Evolutionary conservation across 2,797 vertebrate genomes (phyloP), one percentile per base, ranked within the genome.

Genomic region (Rhincodon typus): DNA sequence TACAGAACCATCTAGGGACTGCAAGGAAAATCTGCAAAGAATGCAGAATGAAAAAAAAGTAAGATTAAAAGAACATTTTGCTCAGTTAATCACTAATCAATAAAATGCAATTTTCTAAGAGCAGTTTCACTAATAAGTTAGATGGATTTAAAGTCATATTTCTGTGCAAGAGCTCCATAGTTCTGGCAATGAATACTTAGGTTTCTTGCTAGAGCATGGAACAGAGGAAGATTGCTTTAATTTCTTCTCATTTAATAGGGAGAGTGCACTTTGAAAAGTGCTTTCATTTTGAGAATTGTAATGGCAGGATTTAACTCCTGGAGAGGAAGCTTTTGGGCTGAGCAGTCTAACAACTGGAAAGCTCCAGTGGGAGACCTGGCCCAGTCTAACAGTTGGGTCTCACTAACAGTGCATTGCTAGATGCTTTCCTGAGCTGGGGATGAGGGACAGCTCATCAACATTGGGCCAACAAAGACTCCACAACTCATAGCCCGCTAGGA

Each of bases 221-320:
- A 38, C 19, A 46, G 5, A 46, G 72, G 93, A 94, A 69, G 23
- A 72, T 34, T 13, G 13, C 88, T 66, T 34, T 57, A 66, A 91
- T 50, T 19, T 3, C 7, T 1, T 94, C 30, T 46, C 23, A 94
- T 69, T 94, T 70, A 69, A 72, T 50, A 69, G n/a, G 10, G 19
- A 94, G 66, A 46, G 10, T 69, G 69, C 93, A 74, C 67, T 94
- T 94, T 46, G 69, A 72, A 46, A 66, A 94, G 69, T 94, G 66
- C 8, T 69, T 70, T 94, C 46, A 94, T 46, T 46, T 94, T 42
- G 91, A n/a, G 27, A 19, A 94, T 67, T 42, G 13, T 46, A 46
- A 42, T 1, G 38, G 5, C 21, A 62, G 42, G 46, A 46, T 46
- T 84, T 84, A 84, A 84, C 21, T 84, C 82, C 19, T 42, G 38